phyloP scores from a whole-genome alignment of 2,797 vertebrate genomes.

The Micropoecilia bifurca region DNA sequence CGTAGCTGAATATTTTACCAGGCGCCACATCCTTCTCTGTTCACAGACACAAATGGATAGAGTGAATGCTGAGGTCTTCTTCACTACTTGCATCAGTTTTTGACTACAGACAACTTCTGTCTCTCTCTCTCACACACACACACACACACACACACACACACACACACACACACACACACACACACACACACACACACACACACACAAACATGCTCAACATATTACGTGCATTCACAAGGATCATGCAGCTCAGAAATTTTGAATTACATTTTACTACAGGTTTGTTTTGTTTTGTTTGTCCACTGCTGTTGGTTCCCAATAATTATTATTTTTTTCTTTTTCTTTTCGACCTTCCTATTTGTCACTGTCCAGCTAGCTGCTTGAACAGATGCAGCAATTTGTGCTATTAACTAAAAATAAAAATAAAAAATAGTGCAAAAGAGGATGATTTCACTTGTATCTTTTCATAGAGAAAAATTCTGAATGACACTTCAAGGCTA shows the following conservation, averaged over 20 bases:
- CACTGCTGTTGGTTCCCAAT: background rate
- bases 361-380: background rate
- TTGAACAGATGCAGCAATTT: background rate
- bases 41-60: conserved; percentile 44
- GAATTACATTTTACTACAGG: background rate
- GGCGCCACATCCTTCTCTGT: conserved; percentile 61
- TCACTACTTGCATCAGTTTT: background rate
- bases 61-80: conserved; percentile 11
- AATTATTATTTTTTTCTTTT: background rate
- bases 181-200: background rate
- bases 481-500: background rate
- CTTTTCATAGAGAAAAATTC: background rate
- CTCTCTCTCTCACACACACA: background rate
- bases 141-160: background rate
- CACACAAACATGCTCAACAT: background rate
- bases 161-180: background rate
- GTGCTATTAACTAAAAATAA: background rate
- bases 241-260: background rate
- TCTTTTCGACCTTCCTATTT: background rate
- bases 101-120: background rate
- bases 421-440: background rate
- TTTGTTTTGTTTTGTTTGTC: background rate
- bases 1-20: conserved; percentile 86
- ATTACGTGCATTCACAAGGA: background rate
- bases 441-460: background rate